phyloP scores from a whole-genome alignment of 2,113 vertebrate genomes.

The Dinomys branickii region DNA sequence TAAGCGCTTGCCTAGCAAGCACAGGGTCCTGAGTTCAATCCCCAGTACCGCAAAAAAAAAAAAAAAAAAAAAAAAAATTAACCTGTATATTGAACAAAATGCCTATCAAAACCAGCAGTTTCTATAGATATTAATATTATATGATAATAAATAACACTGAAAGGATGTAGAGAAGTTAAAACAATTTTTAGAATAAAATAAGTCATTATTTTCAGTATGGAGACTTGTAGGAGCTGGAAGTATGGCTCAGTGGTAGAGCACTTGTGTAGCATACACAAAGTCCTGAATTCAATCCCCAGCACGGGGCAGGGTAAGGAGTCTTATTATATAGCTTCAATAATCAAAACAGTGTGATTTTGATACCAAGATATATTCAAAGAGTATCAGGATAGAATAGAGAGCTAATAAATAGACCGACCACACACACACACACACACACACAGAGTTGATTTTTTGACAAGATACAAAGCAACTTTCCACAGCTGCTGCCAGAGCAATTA shows the following conservation, averaged over 20 bases:
- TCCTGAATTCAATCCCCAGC: background rate
- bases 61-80: no score
- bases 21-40: no score
- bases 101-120: background rate
- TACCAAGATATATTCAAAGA: background rate
- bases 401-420: background rate
- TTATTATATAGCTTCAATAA: background rate
- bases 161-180: background rate
- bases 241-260: background rate
- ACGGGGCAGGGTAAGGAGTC: background rate
- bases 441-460: slow-evolving; percentile 26
- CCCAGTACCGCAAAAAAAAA: no score
- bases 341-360: background rate
- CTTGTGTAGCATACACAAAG: background rate
- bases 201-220: background rate
- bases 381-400: background rate
- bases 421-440: background rate
- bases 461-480: background rate
- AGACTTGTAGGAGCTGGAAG: background rate
- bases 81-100: slow-evolving; percentile 5
- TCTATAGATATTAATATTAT: background rate
- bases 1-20: no score
- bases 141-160: background rate
- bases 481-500: background rate
- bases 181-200: background rate